Conservation (phyloP, 1,140 invertebrate genomes). For the Anoplolepis gracilipes region DNA sequence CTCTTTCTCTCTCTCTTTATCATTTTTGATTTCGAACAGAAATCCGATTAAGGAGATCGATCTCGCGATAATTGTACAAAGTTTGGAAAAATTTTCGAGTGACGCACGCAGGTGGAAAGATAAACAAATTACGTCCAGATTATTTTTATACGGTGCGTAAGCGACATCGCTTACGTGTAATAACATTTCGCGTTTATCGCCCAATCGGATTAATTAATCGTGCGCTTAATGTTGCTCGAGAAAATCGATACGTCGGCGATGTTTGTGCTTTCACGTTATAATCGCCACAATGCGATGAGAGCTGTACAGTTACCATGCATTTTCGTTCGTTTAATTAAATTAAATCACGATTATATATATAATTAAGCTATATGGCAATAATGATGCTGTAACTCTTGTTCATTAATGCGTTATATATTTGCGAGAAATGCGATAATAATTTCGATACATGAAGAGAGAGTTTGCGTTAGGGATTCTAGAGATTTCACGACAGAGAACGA, state of each 20-base stretch:
- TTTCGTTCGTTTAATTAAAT: neutral
- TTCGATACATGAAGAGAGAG: neutral
- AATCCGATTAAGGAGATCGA: neutral
- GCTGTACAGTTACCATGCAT: neutral
- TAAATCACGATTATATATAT: conserved; percentile 2
- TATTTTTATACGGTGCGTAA: neutral
- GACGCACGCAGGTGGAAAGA: neutral
- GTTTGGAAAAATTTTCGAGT: neutral
- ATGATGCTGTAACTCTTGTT: neutral
- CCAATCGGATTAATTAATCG: conserved; percentile 42
- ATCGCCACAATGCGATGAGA: neutral
- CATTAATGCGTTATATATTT: neutral
- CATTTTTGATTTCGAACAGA: neutral
- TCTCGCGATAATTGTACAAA: neutral
- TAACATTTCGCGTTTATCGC: conserved; percentile 14
- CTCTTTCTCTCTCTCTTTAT: neutral
- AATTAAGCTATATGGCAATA: neutral
- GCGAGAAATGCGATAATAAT: neutral
- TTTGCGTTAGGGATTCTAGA: neutral
- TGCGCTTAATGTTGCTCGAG: neutral
- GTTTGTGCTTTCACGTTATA: neutral
- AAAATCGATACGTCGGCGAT: conserved; percentile 28
- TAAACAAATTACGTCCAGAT: neutral
- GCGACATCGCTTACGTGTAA: neutral
- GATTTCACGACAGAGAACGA: neutral